Percentiles rank a stretch among this genome's conserved stretches.
phyloP scores from a whole-genome alignment of 2,113 vertebrate species.

The Alethe castanea region DNA sequence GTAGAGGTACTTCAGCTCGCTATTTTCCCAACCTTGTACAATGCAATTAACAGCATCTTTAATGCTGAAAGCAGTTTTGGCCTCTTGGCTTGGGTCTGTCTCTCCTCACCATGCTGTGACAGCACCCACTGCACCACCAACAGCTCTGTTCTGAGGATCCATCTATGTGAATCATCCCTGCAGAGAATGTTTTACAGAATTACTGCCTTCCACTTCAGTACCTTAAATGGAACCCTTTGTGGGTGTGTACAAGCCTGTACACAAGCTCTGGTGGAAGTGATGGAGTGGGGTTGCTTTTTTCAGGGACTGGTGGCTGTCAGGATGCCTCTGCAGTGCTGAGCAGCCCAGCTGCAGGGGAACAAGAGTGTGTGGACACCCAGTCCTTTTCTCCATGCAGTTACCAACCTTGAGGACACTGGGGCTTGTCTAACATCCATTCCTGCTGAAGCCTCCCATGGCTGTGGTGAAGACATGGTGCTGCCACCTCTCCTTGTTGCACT shows the following conservation, averaged over 20 bases:
- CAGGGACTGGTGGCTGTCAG: background rate
- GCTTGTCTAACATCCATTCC: background rate
- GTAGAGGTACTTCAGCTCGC: background rate
- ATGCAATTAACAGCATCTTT: background rate
- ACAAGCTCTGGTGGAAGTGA: background rate
- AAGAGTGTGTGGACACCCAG: background rate
- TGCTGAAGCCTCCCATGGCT: background rate
- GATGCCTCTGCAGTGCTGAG: background rate
- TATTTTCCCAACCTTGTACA: background rate
- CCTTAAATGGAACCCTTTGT: background rate
- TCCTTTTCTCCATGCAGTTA: background rate
- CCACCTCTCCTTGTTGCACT: background rate
- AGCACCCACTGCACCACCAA: too few species aligned
- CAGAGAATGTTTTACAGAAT: background rate
- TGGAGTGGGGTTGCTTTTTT: rapidly evolving
- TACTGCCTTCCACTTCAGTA: background rate
- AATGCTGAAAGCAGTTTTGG: background rate
- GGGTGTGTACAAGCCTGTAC: background rate
- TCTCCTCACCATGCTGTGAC: background rate
- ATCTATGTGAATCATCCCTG: rapidly evolving
- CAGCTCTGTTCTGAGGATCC: background rate
- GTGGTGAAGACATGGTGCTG: too few species aligned
- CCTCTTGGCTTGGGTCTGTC: background rate
- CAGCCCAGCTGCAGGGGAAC: background rate
- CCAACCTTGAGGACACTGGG: rapidly evolving